These are phyloP conservation scores for Suncus etruscus DNA, from an alignment of 2,113 vertebrate genomes.

Conservation along the genomic window DNA sequence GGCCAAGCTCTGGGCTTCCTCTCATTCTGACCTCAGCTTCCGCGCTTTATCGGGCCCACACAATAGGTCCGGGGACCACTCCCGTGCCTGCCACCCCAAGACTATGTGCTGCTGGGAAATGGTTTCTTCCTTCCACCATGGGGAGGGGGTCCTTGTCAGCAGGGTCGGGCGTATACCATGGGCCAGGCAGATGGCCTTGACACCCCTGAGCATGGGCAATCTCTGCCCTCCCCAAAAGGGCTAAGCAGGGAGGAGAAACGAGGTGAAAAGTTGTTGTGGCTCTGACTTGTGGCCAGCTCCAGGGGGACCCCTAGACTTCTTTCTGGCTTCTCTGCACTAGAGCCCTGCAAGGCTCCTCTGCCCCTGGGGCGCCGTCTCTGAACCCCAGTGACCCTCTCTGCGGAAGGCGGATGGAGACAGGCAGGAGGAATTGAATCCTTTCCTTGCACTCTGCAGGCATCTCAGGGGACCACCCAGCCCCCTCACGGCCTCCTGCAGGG, in stretches of 20 bases:
- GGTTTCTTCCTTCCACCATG: slow-evolving; percentile 85
- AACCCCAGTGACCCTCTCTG: not conserved
- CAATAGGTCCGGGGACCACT: slow-evolving; percentile 83
- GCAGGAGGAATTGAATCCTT: not conserved
- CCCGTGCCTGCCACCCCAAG: slow-evolving; percentile 64
- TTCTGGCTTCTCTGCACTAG: not conserved
- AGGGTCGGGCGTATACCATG: no score
- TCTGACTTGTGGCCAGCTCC: not conserved
- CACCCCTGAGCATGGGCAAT: no score
- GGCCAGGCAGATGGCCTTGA: not conserved
- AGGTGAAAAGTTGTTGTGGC: not conserved
- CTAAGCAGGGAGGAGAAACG: not conserved
- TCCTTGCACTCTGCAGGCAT: not conserved
- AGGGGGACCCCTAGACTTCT: not conserved
- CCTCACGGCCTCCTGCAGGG: not conserved
- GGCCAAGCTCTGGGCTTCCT: slow-evolving; percentile 82
- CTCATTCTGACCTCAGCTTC: slow-evolving; percentile 87
- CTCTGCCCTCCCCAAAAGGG: rapidly evolving
- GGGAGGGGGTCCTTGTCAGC: slow-evolving; percentile 64
- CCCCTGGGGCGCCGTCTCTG: not conserved
- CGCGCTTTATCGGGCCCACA: slow-evolving; percentile 86
- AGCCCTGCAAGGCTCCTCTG: not conserved
- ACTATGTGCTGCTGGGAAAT: slow-evolving; percentile 74
- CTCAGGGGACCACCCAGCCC: not conserved
- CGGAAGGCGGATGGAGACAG: not conserved